These are phyloP conservation scores for Crambe crambe DNA, from an alignment of 37 sponge, comb jelly and placozoan genomes.

Conservation along the genomic window DNA sequence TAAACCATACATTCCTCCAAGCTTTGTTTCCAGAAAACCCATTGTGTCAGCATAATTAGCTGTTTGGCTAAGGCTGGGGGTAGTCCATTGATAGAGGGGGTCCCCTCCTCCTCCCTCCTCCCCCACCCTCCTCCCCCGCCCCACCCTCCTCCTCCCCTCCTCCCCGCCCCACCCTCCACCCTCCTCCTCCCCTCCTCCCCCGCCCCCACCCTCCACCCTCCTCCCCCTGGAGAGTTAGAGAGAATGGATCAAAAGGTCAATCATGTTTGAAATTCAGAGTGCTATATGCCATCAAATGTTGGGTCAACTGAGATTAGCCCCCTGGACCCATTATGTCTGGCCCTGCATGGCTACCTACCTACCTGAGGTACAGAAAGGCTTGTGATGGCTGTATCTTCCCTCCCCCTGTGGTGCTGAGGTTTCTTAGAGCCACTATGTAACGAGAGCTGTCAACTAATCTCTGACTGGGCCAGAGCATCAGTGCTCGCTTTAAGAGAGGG, in stretches of 20 bases:
- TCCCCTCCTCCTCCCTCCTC: not conserved
- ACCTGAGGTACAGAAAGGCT: conserved; percentile 68
- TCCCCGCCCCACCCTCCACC: not conserved
- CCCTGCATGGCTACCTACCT: too few relatives aligned
- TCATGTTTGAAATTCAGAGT: too few relatives aligned
- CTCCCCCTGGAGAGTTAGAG: not conserved
- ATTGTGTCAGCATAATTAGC: too few relatives aligned
- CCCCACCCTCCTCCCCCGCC: not conserved
- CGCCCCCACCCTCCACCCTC: not conserved
- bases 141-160: not conserved
- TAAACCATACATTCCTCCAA: too few relatives aligned
- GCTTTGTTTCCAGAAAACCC: too few relatives aligned
- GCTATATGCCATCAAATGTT: too few relatives aligned
- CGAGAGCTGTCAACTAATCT: conserved; percentile 39
- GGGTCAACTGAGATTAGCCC: too few relatives aligned
- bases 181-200: not conserved
- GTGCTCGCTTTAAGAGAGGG: conserved; percentile 11
- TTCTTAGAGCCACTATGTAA: conserved; percentile 68
- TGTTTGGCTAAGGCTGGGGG: too few relatives aligned
- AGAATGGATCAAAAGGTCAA: not conserved
- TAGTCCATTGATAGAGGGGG: too few relatives aligned
- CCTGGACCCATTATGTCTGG: too few relatives aligned
- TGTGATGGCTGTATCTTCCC: conserved; percentile 37
- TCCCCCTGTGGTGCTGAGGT: conserved; percentile 23
- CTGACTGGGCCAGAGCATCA: conserved; percentile 75